phyloP scores from a whole-genome alignment of 2,113 vertebrate genomes.

The Sinocyclocheilus anshuiensis region DNA sequence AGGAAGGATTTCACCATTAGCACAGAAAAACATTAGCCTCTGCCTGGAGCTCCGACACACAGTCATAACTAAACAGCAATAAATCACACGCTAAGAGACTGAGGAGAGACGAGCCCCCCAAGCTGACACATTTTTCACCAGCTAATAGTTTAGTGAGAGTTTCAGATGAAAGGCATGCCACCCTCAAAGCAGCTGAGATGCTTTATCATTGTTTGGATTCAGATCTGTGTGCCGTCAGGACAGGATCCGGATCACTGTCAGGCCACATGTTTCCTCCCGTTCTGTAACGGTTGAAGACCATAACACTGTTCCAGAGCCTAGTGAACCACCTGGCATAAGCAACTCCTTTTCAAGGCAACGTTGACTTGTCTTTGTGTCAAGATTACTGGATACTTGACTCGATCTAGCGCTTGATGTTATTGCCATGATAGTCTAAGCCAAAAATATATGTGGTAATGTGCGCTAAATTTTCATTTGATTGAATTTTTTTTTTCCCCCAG shows the following conservation, averaged over 20 bases:
- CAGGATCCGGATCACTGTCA: neutral
- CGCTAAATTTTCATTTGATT: neutral
- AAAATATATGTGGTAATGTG: neutral
- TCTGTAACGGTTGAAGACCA: neutral
- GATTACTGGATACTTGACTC: neutral
- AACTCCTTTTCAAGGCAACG: neutral
- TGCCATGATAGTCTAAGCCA: neutral
- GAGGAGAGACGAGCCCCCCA: conserved; percentile 10
- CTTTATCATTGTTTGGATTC: neutral
- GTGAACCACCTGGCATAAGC: neutral
- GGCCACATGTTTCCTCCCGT: neutral
- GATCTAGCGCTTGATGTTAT: neutral
- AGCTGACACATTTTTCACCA: conserved; percentile 28
- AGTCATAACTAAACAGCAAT: conserved; percentile 59
- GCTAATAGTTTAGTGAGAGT: conserved; percentile 24
- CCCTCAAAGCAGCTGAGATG: neutral
- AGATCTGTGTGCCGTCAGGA: neutral
- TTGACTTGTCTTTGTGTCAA: neutral
- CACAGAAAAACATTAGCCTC: conserved; percentile 31
- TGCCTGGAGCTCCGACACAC: conserved; percentile 29
- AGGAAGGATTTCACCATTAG: conserved; percentile 54
- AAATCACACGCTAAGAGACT: conserved; percentile 40
- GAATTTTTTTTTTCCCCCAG: no score
- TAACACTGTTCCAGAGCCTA: neutral
- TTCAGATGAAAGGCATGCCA: neutral